Conservation (phyloP, 1,140 invertebrate genomes). For the Diploscapter pachys region DNA sequence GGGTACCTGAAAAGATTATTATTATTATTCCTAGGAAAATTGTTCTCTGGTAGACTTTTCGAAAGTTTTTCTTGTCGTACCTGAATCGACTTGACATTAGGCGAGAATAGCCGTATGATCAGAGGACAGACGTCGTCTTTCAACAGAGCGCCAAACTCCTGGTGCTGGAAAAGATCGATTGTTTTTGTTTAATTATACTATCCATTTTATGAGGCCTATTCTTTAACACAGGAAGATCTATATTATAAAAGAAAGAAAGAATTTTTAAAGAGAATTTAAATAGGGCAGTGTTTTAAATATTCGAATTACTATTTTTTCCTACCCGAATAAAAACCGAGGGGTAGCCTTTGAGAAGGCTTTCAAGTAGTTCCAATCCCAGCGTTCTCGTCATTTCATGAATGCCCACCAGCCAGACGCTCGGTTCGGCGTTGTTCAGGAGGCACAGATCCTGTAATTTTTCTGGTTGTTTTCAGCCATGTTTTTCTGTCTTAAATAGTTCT, state of each 20-base stretch:
- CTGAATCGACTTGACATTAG: slow-evolving; percentile 29
- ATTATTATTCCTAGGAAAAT: neutral
- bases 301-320: slow-evolving; percentile 25
- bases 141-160: slow-evolving; percentile 86
- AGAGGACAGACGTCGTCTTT: slow-evolving; percentile 95
- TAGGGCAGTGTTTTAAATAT: too few relatives aligned
- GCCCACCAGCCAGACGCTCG: slow-evolving; percentile 86
- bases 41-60: too few relatives aligned
- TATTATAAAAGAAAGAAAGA: too few relatives aligned
- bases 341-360: slow-evolving; percentile 86
- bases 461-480: too few relatives aligned
- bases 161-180: slow-evolving; percentile 69
- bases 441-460: slow-evolving; percentile 75
- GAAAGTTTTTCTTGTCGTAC: too few relatives aligned
- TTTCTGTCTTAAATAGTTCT: too few relatives aligned
- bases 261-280: too few relatives aligned
- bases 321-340: slow-evolving; percentile 87
- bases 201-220: neutral
- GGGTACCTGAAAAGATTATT: slow-evolving; percentile 3
- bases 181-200: neutral
- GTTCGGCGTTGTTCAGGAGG: slow-evolving; percentile 89
- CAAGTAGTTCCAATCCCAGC: slow-evolving; percentile 88
- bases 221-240: too few relatives aligned
- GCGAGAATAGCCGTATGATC: slow-evolving; percentile 91
- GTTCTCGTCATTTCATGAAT: slow-evolving; percentile 95